phyloP scores from a whole-genome alignment of 2,113 vertebrate species.

The Seriola rivoliana region DNA sequence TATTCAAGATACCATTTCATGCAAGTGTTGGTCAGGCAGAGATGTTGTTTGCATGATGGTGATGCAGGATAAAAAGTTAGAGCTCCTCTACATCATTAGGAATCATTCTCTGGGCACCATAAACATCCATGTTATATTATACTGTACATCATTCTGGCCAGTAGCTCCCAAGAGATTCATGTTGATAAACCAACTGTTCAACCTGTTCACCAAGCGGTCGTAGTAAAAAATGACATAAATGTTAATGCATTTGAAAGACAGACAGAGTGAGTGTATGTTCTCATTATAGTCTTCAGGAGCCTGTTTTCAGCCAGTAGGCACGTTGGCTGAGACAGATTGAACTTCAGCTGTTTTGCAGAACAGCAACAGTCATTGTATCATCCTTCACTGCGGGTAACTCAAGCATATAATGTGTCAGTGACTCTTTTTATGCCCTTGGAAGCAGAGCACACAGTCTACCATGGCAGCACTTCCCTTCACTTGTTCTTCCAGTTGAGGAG shows the following conservation, averaged over 20 bases:
- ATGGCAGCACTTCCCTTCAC: conserved; percentile 44
- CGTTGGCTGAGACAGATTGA: conserved; percentile 55
- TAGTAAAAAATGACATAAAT: not conserved
- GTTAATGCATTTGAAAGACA: not conserved
- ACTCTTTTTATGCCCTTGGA: conserved; percentile 57
- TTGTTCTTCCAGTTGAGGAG: conserved; percentile 48
- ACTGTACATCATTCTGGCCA: not conserved
- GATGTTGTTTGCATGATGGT: not conserved
- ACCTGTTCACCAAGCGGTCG: too few species aligned
- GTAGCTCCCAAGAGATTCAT: not conserved
- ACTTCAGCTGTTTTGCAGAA: conserved; percentile 48
- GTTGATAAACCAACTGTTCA: not conserved
- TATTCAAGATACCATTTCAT: not conserved
- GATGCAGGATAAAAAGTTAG: too few species aligned
- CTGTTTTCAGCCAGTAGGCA: conserved; percentile 44
- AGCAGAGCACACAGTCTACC: conserved; percentile 10
- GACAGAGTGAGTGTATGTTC: too few species aligned
- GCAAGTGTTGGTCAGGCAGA: not conserved
- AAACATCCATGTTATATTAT: not conserved
- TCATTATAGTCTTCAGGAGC: conserved; percentile 15
- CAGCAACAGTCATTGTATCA: conserved; percentile 54
- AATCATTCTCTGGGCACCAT: too few species aligned
- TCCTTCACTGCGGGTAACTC: conserved; percentile 60
- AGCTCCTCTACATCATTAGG: too few species aligned
- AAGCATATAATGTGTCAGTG: conserved; percentile 63